Conservation (phyloP, 2,113 vertebrate genomes). For the Charina bottae region DNA sequence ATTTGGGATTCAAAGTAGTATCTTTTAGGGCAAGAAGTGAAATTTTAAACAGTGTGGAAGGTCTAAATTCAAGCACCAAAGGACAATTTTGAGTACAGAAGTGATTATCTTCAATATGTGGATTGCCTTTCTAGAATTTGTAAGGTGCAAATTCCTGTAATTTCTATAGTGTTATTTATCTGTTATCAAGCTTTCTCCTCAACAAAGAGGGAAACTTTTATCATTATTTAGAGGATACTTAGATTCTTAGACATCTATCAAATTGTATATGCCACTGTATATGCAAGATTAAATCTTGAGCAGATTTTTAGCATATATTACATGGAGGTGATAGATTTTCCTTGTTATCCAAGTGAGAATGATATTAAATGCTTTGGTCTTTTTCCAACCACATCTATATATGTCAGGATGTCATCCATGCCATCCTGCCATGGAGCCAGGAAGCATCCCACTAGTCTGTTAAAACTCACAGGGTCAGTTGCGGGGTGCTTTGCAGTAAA, state of each 20-base stretch:
- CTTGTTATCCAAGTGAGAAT: not conserved
- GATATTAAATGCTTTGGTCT: not conserved
- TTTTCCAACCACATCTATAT: not conserved
- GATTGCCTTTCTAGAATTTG: not conserved
- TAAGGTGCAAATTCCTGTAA: not conserved
- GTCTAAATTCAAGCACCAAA: not conserved
- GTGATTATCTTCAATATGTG: not conserved
- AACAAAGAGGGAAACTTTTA: not conserved
- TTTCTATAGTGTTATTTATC: not conserved
- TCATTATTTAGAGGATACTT: not conserved
- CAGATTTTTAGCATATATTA: not conserved
- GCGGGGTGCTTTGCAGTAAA: too few relatives aligned
- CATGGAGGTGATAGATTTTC: not conserved
- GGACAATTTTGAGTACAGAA: not conserved
- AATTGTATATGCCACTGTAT: too few relatives aligned
- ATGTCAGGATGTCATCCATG: too few relatives aligned
- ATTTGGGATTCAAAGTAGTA: not conserved
- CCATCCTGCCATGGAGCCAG: too few relatives aligned
- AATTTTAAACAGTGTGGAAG: not conserved
- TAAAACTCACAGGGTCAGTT: too few relatives aligned
- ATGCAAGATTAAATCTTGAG: not conserved
- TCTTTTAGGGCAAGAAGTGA: not conserved
- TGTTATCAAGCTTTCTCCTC: not conserved
- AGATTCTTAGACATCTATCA: not conserved
- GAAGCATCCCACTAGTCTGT: too few relatives aligned